Percentiles rank a stretch among this genome's conserved stretches.
phyloP scores from a whole-genome alignment of 2,797 vertebrate genomes.

The Sebastes baramenuke region DNA sequence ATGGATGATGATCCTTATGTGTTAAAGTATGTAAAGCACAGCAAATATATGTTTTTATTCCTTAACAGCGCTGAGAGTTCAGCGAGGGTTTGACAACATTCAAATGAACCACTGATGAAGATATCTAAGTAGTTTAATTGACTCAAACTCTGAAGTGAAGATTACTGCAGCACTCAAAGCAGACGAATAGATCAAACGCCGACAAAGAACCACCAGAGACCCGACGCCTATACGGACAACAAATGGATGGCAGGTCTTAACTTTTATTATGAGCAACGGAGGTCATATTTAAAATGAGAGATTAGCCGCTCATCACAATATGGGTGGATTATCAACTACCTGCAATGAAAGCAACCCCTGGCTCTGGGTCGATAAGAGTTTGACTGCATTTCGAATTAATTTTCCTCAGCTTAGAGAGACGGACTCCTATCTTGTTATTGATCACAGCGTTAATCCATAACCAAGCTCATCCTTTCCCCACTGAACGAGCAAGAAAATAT shows the following conservation, averaged over 20 bases:
- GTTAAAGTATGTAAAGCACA: neutral
- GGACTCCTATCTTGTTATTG: conserved; percentile 95
- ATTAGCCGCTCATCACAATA: conserved; percentile 97
- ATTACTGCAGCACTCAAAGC: conserved; percentile 32
- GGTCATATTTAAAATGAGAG: conserved; percentile 94
- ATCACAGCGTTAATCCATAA: conserved; percentile 98
- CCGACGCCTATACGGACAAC: conserved; percentile 36
- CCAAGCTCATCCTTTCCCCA: conserved; percentile 90
- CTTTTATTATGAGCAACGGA: conserved; percentile 68
- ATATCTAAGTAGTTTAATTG: conserved; percentile 45
- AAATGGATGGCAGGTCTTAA: conserved; percentile 62
- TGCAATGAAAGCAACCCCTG: conserved; percentile 94
- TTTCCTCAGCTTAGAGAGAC: conserved; percentile 90
- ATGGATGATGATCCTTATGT: neutral
- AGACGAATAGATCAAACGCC: conserved; percentile 29
- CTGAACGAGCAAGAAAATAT: conserved; percentile 86
- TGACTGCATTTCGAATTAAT: conserved; percentile 99
- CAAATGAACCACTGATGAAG: conserved; percentile 19
- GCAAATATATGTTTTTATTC: neutral
- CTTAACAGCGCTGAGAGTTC: neutral
- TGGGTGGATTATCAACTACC: conserved; percentile 95
- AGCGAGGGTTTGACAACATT: neutral
- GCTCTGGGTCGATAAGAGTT: conserved; percentile 96
- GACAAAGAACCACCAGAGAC: conserved; percentile 27
- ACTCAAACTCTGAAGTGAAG: conserved; percentile 34